A percentile compares a stretch with the other conserved stretches of the same genome.
phyloP scores from a whole-genome alignment of 1,140 invertebrate species.

The Ladona fulva region DNA sequence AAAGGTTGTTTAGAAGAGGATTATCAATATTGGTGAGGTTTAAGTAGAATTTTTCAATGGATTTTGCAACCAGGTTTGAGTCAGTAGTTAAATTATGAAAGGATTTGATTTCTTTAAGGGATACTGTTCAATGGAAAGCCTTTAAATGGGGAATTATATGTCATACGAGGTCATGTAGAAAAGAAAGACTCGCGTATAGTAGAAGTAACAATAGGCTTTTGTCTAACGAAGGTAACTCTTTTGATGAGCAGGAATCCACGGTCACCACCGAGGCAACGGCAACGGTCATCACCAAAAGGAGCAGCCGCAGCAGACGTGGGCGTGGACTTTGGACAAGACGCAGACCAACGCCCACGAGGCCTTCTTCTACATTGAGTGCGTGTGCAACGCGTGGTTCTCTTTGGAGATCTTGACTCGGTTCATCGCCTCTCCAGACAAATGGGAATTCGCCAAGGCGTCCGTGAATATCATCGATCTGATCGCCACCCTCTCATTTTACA shows the following conservation, averaged over 20 bases:
- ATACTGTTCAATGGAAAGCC: too few relatives aligned
- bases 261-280: not conserved
- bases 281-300: slow-evolving; percentile 20
- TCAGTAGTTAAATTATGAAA: too few relatives aligned
- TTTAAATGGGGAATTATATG: too few relatives aligned
- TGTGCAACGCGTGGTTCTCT: slow-evolving; percentile 99
- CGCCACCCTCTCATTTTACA: slow-evolving; percentile 96
- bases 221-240: not conserved
- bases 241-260: not conserved
- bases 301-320: slow-evolving; percentile 45
- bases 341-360: slow-evolving; percentile 93
- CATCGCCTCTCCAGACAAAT: slow-evolving; percentile 86
- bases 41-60: too few relatives aligned
- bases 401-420: slow-evolving; percentile 94
- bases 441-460: slow-evolving; percentile 84
- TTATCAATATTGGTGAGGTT: too few relatives aligned
- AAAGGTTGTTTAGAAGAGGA: too few relatives aligned
- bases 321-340: slow-evolving; percentile 83
- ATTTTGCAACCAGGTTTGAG: too few relatives aligned
- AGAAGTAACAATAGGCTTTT: too few relatives aligned
- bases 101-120: too few relatives aligned
- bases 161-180: too few relatives aligned
- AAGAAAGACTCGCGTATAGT: too few relatives aligned
- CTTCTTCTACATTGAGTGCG: slow-evolving; percentile 98
- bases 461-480: slow-evolving; percentile 99